Evolutionary conservation across 1,140 invertebrate species (phyloP), one percentile per base, ranked within the genome.

Genomic region (Wiebesia pumilae): DNA sequence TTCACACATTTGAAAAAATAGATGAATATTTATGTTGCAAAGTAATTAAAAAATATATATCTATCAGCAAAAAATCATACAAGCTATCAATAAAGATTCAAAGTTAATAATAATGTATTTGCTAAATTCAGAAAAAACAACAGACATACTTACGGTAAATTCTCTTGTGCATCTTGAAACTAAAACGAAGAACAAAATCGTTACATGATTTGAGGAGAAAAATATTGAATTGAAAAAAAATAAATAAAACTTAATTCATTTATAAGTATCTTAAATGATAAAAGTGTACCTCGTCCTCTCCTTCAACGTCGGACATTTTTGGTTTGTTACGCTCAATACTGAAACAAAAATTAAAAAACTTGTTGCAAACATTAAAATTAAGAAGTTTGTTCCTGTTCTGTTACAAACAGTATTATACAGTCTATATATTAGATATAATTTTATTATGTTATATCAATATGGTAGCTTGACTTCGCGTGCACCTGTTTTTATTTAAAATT

Each of bases 151-250:
- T 88, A 92, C 91, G 88, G 83, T 47, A 93, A 67, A n/a, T 88
- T 88, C 84, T 94, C 93, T 67, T 91, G 91, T 58, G 93, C 93
- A 90, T 94, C 93, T 91, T 94, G 92, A 81, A 94, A 94, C 93
- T 94, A 83, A 83, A 92, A 92, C 33, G 88, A 33, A 88, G 88
- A 87, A 85, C 88, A 84, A 35, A 6, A 73, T 6, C 2, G 19
- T 54, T 54, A 19, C 2, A 54, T 54, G 19, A 2, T 54, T 19
- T 54, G 3, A 16, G 2, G 27, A 62, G 14, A 62, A 4, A 62
- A 27, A 62, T 62, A 27, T 62, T 62, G 21, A 27, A 4, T 62
- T 27, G 2, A 27, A 62, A 24, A 3, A 1, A 62, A 62, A 24
- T 62, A 27, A 62, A 27, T 3, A 62, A 14, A 47, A 47, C 43